Evolutionary conservation across 2,113 vertebrate species (phyloP), one percentile per base, ranked within the genome.

Genomic region (Gasterosteus aculeatus): DNA sequence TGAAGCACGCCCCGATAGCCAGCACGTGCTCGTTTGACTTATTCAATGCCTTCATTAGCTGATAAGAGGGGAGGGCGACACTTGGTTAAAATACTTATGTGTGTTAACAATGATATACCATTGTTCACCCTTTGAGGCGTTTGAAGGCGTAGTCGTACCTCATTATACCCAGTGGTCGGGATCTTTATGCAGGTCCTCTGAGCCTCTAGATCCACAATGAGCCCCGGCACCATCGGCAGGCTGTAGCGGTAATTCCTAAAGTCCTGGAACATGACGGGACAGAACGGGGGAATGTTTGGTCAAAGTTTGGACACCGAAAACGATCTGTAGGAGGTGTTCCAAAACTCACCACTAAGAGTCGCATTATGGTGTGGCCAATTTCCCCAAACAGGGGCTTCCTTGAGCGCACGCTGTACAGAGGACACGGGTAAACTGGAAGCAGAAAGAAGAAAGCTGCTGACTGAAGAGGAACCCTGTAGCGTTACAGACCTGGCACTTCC

Each of bases 171-270:
- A 79, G 95, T 96, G 83, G 95, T 98, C 7, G 98, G 98, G 88
- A 99, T 97, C 91, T 97, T 98, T 89, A 99, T 99, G 88, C 94
- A 96, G 83, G 98, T 99, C 93, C 95, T 97, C 74, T 97, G 95
- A 83, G 98, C 97, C 93, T 99, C 98, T 92, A 99, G 96, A 89
- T 99, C 97, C 84, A 99, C 95, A 86, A 96, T 96, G 87, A 99
- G 95, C 65, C 97, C 98, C 31, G 95, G 95, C 54, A 99, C 97
- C 84, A 95, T 93, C 15, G 98, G 98, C 70, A 99, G 93, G 14
- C 96, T 97, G 92, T 99, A 99, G 62, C 98, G 97, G 92, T 98
- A 99, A 91, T 99, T 99, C 87, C 98, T 96, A 84, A 99, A 99
- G 87, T 99, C 98, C 98, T 99, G 61, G 46, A 51, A 88, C 7